A percentile compares a stretch with the other conserved stretches of the same genome.
Evolutionary conservation across 2,113 vertebrate species (phyloP).

Genomic region (Elgaria multicarinata): DNA sequence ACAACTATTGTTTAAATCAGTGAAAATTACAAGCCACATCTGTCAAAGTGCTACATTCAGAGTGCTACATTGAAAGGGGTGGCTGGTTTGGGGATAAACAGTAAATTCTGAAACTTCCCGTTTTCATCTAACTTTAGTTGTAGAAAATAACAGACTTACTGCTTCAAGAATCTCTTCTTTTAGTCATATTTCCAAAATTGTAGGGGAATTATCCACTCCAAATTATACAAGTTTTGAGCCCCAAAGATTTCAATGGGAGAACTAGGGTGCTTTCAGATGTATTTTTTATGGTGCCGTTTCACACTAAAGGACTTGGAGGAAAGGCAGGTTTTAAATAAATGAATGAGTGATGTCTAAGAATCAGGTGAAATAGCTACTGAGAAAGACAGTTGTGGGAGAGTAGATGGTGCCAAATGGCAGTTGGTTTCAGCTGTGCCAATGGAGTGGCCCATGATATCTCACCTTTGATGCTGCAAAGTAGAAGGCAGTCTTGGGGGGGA

Average conservation of each 20-base stretch:
- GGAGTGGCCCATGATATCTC: no score
- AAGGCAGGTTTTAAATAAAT: neutral
- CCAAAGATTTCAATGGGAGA: neutral
- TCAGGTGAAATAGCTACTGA: no score
- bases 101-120: conserved; percentile 22
- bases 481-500: no score
- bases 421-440: neutral
- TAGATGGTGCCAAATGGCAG: neutral
- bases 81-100: neutral
- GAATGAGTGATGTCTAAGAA: neutral
- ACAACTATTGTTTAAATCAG: conserved; percentile 49
- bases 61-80: conserved; percentile 1
- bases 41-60: conserved; percentile 47
- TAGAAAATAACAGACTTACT: neutral
- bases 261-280: no score
- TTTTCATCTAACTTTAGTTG: neutral
- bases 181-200: conserved; percentile 40
- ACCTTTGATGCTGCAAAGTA: no score
- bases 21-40: conserved; percentile 53
- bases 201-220: neutral
- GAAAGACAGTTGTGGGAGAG: no score
- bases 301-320: no score
- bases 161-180: neutral
- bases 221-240: neutral
- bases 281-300: no score